Conservation (phyloP, 2,113 vertebrate species). For the Formicarius rufipectus region DNA sequence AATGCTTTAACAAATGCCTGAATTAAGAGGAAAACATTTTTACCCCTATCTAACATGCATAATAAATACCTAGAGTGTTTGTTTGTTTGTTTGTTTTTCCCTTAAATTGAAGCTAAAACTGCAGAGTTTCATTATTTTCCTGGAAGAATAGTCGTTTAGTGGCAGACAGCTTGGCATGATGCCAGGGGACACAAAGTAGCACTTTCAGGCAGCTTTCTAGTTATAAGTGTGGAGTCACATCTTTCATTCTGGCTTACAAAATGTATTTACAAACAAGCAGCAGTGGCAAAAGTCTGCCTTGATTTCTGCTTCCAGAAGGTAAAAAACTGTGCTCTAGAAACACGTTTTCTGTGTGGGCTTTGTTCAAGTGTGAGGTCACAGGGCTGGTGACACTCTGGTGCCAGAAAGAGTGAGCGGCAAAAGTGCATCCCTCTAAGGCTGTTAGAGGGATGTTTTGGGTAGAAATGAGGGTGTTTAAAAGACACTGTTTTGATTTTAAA, state of each 20-base stretch:
- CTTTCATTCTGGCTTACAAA: neutral
- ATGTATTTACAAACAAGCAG: neutral
- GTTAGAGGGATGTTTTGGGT: neutral
- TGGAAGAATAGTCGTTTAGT: neutral
- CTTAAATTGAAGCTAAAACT: neutral
- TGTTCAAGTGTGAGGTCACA: neutral
- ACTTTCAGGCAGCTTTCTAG: neutral
- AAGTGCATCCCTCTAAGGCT: neutral
- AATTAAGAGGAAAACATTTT: neutral
- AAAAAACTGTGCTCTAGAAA: neutral
- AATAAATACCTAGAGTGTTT: too few species aligned
- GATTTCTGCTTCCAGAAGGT: neutral
- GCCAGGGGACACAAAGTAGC: neutral
- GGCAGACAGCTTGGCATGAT: neutral
- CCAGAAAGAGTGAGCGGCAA: neutral
- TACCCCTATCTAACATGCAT: neutral
- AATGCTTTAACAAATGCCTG: neutral
- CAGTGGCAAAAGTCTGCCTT: neutral
- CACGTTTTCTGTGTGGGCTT: accelerated
- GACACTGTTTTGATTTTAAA: neutral
- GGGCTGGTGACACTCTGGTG: neutral
- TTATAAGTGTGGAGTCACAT: neutral
- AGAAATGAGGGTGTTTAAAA: neutral
- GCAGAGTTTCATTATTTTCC: neutral
- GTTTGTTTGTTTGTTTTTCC: too few species aligned